Evolutionary conservation across 1,140 invertebrate genomes (phyloP), one percentile per base, ranked within the genome.

Genomic region (Aphaenogaster rudis): DNA sequence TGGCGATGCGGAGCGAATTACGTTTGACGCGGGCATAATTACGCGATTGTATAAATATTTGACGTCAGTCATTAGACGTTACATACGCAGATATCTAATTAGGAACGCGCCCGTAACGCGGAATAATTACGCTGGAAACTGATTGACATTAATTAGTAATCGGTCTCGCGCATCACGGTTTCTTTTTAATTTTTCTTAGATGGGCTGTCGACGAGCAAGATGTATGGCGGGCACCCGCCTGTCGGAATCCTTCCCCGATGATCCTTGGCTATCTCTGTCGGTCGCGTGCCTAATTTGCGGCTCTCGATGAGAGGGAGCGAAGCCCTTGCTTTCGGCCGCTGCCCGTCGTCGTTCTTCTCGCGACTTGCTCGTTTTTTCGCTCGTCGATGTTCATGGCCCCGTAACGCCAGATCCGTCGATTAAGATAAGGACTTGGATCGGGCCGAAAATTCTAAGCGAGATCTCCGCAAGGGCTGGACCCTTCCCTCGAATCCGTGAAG

Each of bases 321-420:
- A 15, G 72, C 59, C 48, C 67, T 80, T 39, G 45, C 77, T 54
- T 74, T 71, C 36, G 5, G 64, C 50, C 42, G 45, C 39, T 50
- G 71, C 59, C 45, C 61, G 64, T 61, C 50, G 52, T 74, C 84
- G 50, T 59, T 64, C 71, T 61, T 79, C n/a, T 33, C 64, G 69
- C 67, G 8, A 42, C 0, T 77, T 57, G 54, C 42, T 86, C 21
- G n/a, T 80, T 81, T 87, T 80, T 80, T 52, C 8, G 52, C 21
- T 61, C 33, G 21, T 77, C 66, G 42, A 13, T n/a, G 61, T 54
- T 33, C 52, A 52, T 17, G 36, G 86, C 69, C 36, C 15, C 17
- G 69, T 71, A 72, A 71, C 57, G 78, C 88, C 74, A 90, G 92
- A 93, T 92, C 88, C 63, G 76, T 39, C 72, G 86, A 74, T 80